phyloP scores from a whole-genome alignment of 2,113 vertebrate genomes.

The Henicopernis longicauda region DNA sequence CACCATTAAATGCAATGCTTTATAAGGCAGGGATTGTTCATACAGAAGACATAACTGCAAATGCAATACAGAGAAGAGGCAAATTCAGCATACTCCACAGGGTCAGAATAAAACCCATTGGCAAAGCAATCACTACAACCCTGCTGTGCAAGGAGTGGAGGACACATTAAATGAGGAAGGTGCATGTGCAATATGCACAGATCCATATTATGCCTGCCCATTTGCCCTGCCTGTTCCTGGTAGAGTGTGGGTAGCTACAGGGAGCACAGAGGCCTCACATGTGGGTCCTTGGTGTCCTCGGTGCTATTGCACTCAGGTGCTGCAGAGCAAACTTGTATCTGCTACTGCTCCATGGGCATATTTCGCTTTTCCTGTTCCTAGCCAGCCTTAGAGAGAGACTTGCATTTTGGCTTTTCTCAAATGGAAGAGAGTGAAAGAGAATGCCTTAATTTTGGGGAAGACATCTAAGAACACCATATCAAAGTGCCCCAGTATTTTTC shows the following conservation, averaged over 20 bases:
- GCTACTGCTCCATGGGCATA: not conserved
- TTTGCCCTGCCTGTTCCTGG: not conserved
- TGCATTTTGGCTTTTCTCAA: not conserved
- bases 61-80: not conserved
- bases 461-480: not conserved
- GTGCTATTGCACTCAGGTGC: not conserved
- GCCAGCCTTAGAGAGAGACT: not conserved
- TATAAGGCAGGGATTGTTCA: not conserved
- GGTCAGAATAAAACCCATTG: not conserved
- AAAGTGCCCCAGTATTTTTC: not conserved
- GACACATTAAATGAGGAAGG: not conserved
- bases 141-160: not conserved
- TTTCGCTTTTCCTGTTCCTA: not conserved
- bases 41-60: not conserved
- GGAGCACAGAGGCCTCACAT: not conserved
- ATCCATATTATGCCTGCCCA: rapidly evolving
- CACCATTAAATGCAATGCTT: not conserved
- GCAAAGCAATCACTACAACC: not conserved
- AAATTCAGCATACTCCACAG: not conserved
- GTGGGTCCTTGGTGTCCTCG: not conserved
- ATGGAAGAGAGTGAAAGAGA: not conserved
- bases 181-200: not conserved
- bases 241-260: not conserved
- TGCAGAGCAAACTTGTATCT: not conserved
- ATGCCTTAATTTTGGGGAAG: not conserved